These are phyloP conservation scores for Pristis pectinata DNA, from an alignment of 2,797 vertebrate genomes.

Conservation along the genomic window DNA sequence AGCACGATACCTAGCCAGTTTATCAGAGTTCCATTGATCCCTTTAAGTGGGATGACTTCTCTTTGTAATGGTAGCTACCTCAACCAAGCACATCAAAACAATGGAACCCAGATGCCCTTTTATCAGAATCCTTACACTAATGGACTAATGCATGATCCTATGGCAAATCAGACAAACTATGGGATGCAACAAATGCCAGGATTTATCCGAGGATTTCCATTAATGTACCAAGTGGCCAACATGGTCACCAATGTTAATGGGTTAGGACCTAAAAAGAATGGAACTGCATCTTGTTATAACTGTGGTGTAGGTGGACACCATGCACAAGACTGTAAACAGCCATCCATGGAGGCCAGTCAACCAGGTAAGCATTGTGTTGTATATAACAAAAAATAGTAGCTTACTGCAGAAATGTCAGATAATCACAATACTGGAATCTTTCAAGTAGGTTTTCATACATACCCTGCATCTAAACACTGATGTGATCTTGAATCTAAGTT, in stretches of 20 bases:
- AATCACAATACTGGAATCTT: not conserved
- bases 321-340: conserved; percentile 88
- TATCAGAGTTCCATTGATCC: conserved; percentile 76
- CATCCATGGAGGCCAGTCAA: conserved; percentile 78
- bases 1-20: conserved; percentile 73
- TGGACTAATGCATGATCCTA: conserved; percentile 76
- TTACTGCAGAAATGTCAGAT: not conserved
- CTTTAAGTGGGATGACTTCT: conserved; percentile 59
- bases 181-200: conserved; percentile 79
- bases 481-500: not conserved
- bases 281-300: conserved; percentile 84
- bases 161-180: conserved; percentile 77
- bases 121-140: conserved; percentile 69
- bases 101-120: conserved; percentile 72
- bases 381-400: not conserved
- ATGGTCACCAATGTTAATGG: conserved; percentile 67
- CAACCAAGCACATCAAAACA: conserved; percentile 79
- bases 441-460: not conserved
- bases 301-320: conserved; percentile 85
- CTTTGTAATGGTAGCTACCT: conserved; percentile 84
- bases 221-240: conserved; percentile 67
- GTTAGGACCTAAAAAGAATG: conserved; percentile 79
- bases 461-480: not conserved
- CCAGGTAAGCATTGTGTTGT: conserved; percentile 67
- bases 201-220: conserved; percentile 73